Percentiles rank a stretch among this genome's conserved stretches.
These are phyloP conservation scores for Taeniopygia guttata DNA, from an alignment of 2,797 vertebrate species.

Conservation along the genomic window DNA sequence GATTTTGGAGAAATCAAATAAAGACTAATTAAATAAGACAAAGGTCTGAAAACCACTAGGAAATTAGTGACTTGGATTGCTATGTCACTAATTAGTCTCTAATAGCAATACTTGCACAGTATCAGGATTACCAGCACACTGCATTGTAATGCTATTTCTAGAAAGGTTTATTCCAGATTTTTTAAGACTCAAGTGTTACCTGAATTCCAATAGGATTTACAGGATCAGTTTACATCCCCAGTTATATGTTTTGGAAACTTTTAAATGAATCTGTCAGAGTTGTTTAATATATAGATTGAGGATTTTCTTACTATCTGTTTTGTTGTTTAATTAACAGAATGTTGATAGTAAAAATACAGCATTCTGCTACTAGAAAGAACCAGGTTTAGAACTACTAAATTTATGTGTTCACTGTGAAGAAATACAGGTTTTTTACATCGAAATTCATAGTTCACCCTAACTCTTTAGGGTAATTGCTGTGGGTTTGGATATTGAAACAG, in stretches of 20 bases:
- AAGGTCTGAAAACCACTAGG: background rate
- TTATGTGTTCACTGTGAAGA: background rate
- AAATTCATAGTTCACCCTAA: background rate
- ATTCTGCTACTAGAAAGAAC: background rate
- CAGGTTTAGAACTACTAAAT: background rate
- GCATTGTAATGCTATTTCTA: background rate
- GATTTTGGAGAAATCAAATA: background rate
- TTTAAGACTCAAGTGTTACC: background rate
- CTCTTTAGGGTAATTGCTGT: background rate
- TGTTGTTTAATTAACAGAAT: background rate
- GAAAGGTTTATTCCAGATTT: background rate
- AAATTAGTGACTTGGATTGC: background rate
- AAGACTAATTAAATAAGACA: background rate
- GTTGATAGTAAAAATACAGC: background rate
- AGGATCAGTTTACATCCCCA: background rate
- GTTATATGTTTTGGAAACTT: background rate
- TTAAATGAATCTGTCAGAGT: background rate
- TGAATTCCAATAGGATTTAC: background rate
- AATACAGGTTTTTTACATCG: fast-evolving
- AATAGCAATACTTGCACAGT: background rate
- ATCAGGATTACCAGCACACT: background rate
- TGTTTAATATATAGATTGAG: background rate
- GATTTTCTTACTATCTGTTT: background rate
- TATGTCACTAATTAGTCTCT: background rate
- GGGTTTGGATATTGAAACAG: background rate